Base-by-base conservation (phyloP, 2,113 vertebrate species). In the Lagopus leucura region DNA sequence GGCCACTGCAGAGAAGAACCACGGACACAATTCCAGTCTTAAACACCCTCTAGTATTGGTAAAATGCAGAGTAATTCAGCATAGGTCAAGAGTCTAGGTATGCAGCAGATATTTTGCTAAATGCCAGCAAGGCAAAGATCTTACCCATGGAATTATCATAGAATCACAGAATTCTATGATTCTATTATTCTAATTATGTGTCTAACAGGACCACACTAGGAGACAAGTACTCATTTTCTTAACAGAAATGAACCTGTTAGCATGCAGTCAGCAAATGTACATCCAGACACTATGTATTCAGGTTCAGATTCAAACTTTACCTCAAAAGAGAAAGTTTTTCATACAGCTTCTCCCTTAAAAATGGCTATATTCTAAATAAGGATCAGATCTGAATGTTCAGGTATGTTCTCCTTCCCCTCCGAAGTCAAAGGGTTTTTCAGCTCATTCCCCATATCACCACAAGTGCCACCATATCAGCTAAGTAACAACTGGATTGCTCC, bases 351-450 rank as follows among this genome's bases (percentile, higher is more conserved):
- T 60, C 64, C 32, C 25, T 55, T 43, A 64, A 6, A 16, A 67
- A 34, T 32, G 15, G 22, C 22, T 16, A 27, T 10, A 36, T 11
- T 32, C 19, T 15, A 5, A 2, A 22, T 8, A n/a, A 77, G 67
- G 5, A 20, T 38, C 30, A 89, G 6, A 36, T 19, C 2, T 66
- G 5, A 32, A 38, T 2, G 3, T 2, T 2, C 12, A 19, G 3
- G 38, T 74, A 28, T 42, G 38, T 57, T 77, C 50, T 71, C 42
- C n/a, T 74, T 40, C 36, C 36, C 21, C 16, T 55, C 4, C 10
- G 47, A 61, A 80, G 18, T 18, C 47, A 70, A 0, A 0, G 45
- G 16, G 13, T 12, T 3, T 38, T 76, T 73, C n/a, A 73, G 0
- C 18, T 50, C 6, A 1, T n/a, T 66, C 10, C 9, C 60, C 8